These are phyloP conservation scores for Acromyrmex charruanus DNA, from an alignment of 1,140 invertebrate genomes.

Conservation along the genomic window DNA sequence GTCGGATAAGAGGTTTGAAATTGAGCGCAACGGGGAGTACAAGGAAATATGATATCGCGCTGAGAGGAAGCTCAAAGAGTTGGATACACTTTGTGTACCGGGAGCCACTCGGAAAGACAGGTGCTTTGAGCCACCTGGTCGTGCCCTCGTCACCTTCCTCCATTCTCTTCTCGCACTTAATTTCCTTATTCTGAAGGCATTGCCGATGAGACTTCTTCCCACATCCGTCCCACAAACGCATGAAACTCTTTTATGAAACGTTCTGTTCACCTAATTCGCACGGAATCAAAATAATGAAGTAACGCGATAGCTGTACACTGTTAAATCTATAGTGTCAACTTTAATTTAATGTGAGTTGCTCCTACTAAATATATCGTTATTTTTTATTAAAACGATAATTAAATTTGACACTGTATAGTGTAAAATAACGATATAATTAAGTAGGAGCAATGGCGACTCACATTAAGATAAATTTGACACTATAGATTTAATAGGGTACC, in stretches of 20 bases:
- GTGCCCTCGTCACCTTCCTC: slow-evolving; percentile 40
- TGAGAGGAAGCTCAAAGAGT: slow-evolving; percentile 50
- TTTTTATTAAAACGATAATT: no score
- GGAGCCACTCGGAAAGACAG: slow-evolving; percentile 70
- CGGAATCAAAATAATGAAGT: background rate
- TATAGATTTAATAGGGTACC: no score
- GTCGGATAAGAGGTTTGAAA: slow-evolving; percentile 43
- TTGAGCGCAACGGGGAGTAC: slow-evolving; percentile 39
- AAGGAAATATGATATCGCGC: slow-evolving; percentile 57
- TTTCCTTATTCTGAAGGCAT: slow-evolving; percentile 67
- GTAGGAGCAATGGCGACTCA: no score
- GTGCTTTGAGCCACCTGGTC: slow-evolving; percentile 74
- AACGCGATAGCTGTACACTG: background rate
- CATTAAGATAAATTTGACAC: no score
- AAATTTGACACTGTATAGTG: no score
- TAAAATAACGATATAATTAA: no score
- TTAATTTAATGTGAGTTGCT: no score
- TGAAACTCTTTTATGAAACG: background rate
- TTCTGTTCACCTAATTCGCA: background rate
- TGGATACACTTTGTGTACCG: slow-evolving; percentile 68
- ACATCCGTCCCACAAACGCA: slow-evolving; percentile 30
- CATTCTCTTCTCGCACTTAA: slow-evolving; percentile 66
- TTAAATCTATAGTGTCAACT: no score
- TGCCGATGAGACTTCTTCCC: slow-evolving; percentile 59
- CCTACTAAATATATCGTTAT: no score